phyloP scores from a whole-genome alignment of 1,140 invertebrate genomes.

The Mylabris phalerata region DNA sequence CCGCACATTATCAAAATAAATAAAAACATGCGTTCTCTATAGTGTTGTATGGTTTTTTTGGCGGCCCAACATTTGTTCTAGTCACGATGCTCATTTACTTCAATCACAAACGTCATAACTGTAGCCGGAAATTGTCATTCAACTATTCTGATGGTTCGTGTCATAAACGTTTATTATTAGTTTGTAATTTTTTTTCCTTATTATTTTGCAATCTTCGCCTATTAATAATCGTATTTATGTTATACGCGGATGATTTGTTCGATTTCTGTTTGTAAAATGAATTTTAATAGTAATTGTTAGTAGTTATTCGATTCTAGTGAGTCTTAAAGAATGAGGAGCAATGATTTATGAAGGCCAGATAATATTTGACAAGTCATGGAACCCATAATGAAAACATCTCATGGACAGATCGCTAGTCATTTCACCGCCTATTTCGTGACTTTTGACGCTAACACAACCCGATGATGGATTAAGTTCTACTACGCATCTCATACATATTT shows the following conservation, averaged over 20 bases:
- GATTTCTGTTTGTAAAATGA: too few species aligned
- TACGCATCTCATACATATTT: slow-evolving; percentile 32
- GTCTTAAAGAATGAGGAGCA: slow-evolving; percentile 10
- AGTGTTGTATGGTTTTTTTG: not conserved
- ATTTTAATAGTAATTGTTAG: slow-evolving; percentile 3
- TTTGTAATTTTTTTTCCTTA: slow-evolving; percentile 3
- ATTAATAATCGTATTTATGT: slow-evolving; percentile 3
- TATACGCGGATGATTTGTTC: slow-evolving; percentile 3
- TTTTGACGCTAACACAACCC: slow-evolving; percentile 40
- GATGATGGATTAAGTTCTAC: slow-evolving; percentile 37
- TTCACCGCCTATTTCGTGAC: slow-evolving; percentile 42
- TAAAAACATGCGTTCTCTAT: slow-evolving; percentile 14
- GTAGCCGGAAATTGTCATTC: slow-evolving; percentile 22
- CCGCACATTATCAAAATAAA: slow-evolving; percentile 25
- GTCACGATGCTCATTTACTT: slow-evolving; percentile 14
- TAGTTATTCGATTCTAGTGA: slow-evolving; percentile 9
- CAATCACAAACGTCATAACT: slow-evolving; percentile 20
- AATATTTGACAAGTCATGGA: slow-evolving; percentile 41
- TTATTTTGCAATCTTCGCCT: not conserved
- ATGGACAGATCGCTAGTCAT: slow-evolving; percentile 42
- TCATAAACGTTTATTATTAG: slow-evolving; percentile 16
- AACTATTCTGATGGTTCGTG: slow-evolving; percentile 15
- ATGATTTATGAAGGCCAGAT: slow-evolving; percentile 34
- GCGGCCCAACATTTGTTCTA: slow-evolving; percentile 2
- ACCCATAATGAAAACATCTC: slow-evolving; percentile 43